Evolutionary conservation across 2,113 vertebrate genomes (phyloP).

Genomic region (Chitala chitala): DNA sequence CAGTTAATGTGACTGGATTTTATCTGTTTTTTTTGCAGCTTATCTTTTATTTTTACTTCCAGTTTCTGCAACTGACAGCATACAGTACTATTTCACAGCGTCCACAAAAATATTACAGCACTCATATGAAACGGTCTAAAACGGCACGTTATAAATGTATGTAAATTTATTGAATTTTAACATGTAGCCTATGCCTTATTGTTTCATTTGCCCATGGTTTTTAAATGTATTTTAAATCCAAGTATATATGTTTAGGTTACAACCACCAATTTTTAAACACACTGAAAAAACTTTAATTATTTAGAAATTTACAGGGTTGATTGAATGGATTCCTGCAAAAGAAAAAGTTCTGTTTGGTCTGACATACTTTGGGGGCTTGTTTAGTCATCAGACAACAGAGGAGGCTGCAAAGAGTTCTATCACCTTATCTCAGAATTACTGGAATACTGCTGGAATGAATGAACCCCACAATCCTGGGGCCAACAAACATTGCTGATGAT

Average conservation of each 20-base stretch:
- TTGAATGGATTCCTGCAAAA: too few relatives aligned
- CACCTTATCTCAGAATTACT: background rate
- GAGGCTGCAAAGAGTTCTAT: background rate
- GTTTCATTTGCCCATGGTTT: background rate
- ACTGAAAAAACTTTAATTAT: too few relatives aligned
- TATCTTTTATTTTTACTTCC: conserved; percentile 1
- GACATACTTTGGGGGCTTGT: background rate
- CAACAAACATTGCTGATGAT: too few relatives aligned
- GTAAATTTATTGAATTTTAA: too few relatives aligned
- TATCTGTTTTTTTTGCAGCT: background rate
- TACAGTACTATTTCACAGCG: too few relatives aligned
- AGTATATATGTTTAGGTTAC: too few relatives aligned
- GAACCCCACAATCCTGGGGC: background rate
- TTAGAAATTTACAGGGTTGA: background rate
- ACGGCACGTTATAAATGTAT: too few relatives aligned
- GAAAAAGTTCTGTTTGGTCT: too few relatives aligned
- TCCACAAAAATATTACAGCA: background rate
- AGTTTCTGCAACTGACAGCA: conserved; percentile 7
- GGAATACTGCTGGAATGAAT: background rate
- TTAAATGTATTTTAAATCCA: background rate
- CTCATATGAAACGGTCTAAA: background rate
- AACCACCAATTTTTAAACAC: too few relatives aligned
- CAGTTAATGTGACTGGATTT: background rate
- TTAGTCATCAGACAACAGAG: too few relatives aligned
- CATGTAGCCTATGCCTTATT: too few relatives aligned